Base-by-base conservation (phyloP, 1,140 invertebrate genomes). In the Drosophila persimilis region DNA sequence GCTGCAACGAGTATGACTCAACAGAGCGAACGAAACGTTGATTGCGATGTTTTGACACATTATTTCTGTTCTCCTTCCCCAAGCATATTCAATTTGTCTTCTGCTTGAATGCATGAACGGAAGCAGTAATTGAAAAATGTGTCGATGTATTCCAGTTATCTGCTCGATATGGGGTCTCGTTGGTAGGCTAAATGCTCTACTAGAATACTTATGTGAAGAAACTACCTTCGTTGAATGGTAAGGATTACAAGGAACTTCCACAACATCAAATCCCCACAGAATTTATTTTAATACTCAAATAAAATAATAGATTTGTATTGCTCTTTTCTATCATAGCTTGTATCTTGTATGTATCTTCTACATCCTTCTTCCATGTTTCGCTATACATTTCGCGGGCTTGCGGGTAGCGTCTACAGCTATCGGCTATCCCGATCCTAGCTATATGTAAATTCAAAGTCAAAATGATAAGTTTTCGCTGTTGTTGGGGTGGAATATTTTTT, bases 41-140 rank as follows among this genome's bases (percentile, higher is more conserved):
- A 64, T 53, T 73, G 55, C 57, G 58, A 63, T 51, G 35, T 22
- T 63, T 56, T 50, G 50, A 59, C 45, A 57, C 41, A 63, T 67
- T 63, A 39, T 11, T 39, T 39, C 35, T 39, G 11, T 39, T 39
- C 35, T 39, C 35, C 35, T 48, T 31, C 43, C 11, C 48, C n/a
- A 39, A 20, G 24, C 47, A 11, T 57, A 57, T 66, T 66, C 51
- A 67, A 71, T 56, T 73, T 74, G 56, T 72, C 62, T 75, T 72
- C 6, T 55, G 51, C 45, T 58, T 72, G 45, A 65, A 26, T 62
- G 66, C 72, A 58, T 52, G 60, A 85, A 51, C 80, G 80, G 80
- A 84, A 84, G 85, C 59, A 66, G 65, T 86, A 86, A 86, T 84
- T 84, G 53, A 80, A 69, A 80, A 20, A 73, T 73, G 58, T 69